Percentiles rank a stretch among this genome's conserved stretches.
Evolutionary conservation across 2,888 invertebrate genomes (phyloP).

Genomic region (Mesochorus sp.): DNA sequence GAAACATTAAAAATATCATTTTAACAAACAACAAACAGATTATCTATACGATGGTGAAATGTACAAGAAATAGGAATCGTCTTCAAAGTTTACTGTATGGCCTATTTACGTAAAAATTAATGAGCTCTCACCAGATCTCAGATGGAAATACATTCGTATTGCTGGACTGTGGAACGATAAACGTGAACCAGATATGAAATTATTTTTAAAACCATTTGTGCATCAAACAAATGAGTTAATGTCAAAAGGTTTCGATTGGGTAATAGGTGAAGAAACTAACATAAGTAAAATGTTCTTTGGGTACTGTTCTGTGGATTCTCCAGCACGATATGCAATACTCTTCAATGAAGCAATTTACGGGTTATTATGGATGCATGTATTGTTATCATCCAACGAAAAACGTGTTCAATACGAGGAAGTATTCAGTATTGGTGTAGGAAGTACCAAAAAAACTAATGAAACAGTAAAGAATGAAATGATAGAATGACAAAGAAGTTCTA

Average conservation of each 20-base stretch:
- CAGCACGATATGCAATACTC: constrained; percentile 6
- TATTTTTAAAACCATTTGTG: constrained; percentile 41
- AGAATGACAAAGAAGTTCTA: neutral
- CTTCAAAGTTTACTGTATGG: constrained; percentile 25
- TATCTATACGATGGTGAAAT: constrained; percentile 15
- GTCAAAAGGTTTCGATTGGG: constrained; percentile 17
- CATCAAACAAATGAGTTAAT: constrained; percentile 35
- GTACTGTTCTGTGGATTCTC: constrained; percentile 33
- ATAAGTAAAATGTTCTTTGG: constrained; percentile 22
- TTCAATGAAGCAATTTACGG: constrained; percentile 24
- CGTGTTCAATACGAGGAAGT: constrained; percentile 14
- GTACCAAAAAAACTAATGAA: neutral
- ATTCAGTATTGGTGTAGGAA: neutral
- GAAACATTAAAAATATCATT: neutral
- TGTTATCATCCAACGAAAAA: constrained; percentile 26
- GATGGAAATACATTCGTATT: constrained; percentile 29
- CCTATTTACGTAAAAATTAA: constrained; percentile 39
- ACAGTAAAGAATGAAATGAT: constrained; percentile 10
- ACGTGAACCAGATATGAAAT: constrained; percentile 30
- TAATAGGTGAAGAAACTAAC: neutral
- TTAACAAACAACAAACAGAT: neutral
- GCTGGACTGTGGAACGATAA: constrained; percentile 40
- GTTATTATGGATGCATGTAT: constrained; percentile 30
- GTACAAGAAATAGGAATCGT: constrained; percentile 10
- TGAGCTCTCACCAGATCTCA: constrained; percentile 23